These are phyloP conservation scores for Aspidiotus rigidus DNA, from an alignment of 2,888 invertebrate species.

Conservation along the genomic window DNA sequence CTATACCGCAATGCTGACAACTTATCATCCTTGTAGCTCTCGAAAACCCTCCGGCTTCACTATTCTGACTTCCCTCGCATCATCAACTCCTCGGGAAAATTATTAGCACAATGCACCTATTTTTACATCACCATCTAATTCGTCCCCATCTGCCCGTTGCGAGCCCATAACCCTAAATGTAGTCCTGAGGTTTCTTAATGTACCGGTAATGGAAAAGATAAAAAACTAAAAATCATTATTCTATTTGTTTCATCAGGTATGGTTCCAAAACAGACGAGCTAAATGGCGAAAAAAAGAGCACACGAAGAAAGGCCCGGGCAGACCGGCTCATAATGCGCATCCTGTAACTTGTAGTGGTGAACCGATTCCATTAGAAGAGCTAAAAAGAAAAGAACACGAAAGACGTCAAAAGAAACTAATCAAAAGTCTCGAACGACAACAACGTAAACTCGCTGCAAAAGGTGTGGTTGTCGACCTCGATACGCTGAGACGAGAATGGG, in stretches of 20 bases:
- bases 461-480: slow-evolving; percentile 82
- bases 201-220: too few relatives aligned
- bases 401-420: slow-evolving; percentile 82
- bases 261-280: slow-evolving; percentile 98
- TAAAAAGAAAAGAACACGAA: slow-evolving; percentile 74
- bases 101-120: too few relatives aligned
- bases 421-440: slow-evolving; percentile 84
- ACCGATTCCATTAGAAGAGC: slow-evolving; percentile 86
- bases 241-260: slow-evolving; percentile 61
- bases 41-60: too few relatives aligned
- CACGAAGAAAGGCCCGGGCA: slow-evolving; percentile 95
- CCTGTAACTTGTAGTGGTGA: slow-evolving; percentile 96
- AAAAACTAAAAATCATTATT: too few relatives aligned
- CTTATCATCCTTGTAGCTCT: too few relatives aligned
- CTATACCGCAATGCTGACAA: too few relatives aligned
- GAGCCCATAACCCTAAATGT: too few relatives aligned
- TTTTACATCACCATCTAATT: too few relatives aligned
- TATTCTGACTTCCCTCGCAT: too few relatives aligned
- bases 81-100: too few relatives aligned
- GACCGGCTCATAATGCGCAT: slow-evolving; percentile 96
- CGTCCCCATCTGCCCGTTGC: too few relatives aligned
- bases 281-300: slow-evolving; percentile 99
- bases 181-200: too few relatives aligned
- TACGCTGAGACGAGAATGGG: slow-evolving; percentile 73
- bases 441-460: slow-evolving; percentile 81